phyloP scores from a whole-genome alignment of 2,113 vertebrate genomes.

The Gallinago undulata region DNA sequence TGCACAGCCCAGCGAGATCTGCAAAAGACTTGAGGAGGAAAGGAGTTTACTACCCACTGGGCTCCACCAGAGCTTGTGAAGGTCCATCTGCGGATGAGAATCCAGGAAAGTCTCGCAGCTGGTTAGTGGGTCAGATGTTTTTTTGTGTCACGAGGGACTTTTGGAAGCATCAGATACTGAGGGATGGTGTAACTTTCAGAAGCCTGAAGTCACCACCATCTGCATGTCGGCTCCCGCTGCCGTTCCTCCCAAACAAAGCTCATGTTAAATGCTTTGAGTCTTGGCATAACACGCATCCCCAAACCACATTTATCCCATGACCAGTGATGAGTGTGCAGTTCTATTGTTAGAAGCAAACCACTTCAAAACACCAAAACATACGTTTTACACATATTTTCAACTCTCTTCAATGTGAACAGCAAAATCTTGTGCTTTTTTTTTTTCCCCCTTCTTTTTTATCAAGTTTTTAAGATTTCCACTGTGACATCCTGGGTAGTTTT shows the following conservation, averaged over 20 bases:
- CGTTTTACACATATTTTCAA: neutral
- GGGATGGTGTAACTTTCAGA: neutral
- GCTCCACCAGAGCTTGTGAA: neutral
- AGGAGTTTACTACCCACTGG: neutral
- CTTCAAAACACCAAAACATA: slow-evolving; percentile 33
- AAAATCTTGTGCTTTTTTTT: neutral
- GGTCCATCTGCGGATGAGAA: neutral
- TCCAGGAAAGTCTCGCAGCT: neutral
- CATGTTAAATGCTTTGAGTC: neutral
- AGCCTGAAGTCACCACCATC: neutral
- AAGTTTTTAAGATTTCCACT: neutral
- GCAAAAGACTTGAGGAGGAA: neutral
- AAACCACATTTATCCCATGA: slow-evolving; percentile 47
- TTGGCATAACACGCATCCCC: neutral
- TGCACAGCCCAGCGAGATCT: neutral
- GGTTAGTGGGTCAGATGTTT: neutral
- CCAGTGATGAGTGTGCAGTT: slow-evolving; percentile 48
- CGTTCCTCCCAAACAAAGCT: slow-evolving; percentile 12
- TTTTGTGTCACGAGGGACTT: neutral
- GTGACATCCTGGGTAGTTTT: neutral
- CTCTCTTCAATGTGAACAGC: neutral
- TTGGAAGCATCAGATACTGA: neutral
- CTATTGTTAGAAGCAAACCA: slow-evolving; percentile 46
- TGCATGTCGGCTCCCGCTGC: neutral
- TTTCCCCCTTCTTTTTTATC: rapidly evolving